Conservation (phyloP, 2,113 vertebrate species). For the Beaufortia kweichowensis region DNA sequence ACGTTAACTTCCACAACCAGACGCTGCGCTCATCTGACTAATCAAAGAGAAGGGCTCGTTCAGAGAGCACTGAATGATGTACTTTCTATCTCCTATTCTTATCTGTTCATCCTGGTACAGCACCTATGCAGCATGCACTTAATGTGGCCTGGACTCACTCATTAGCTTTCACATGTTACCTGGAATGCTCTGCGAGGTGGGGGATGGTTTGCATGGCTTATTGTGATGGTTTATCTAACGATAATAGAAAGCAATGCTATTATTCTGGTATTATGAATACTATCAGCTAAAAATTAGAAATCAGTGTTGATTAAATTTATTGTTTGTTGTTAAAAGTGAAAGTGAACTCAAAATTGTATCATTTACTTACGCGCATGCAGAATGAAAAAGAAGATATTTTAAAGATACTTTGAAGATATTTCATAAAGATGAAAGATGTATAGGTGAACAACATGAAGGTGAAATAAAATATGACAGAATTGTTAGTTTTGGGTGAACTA, state of each 20-base stretch:
- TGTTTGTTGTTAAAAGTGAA: too few relatives aligned
- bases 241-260: background rate
- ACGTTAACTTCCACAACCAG: constrained; percentile 66
- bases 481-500: too few relatives aligned
- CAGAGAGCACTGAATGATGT: constrained; percentile 40
- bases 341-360: too few relatives aligned
- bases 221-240: background rate
- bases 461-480: too few relatives aligned
- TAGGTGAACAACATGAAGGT: too few relatives aligned
- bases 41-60: constrained; percentile 64
- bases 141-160: constrained; percentile 40
- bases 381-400: too few relatives aligned
- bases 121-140: constrained; percentile 25
- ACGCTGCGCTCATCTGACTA: constrained; percentile 59
- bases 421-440: too few relatives aligned
- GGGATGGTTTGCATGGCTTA: constrained; percentile 2
- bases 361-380: too few relatives aligned
- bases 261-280: background rate
- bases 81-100: constrained; percentile 44
- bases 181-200: background rate
- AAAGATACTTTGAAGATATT: too few relatives aligned
- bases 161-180: background rate
- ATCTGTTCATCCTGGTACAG: constrained; percentile 46
- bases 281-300: background rate
- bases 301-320: background rate